Percentiles rank a stretch among this genome's conserved stretches.
Conservation (phyloP, 2,888 invertebrate species). For the Orchestes rusci region DNA sequence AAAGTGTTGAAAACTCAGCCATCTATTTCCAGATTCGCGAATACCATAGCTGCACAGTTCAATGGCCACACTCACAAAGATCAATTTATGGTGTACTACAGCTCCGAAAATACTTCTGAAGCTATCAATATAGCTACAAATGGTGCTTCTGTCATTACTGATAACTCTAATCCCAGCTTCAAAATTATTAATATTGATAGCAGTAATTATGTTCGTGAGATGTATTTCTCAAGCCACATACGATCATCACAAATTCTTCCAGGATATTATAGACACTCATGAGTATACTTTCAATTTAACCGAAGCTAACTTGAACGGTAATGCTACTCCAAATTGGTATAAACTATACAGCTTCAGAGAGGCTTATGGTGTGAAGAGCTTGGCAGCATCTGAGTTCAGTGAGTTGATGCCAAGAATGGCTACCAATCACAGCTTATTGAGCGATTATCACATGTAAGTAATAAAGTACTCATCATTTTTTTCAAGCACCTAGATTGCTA, state of each 20-base stretch:
- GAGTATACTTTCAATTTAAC: conserved; percentile 73
- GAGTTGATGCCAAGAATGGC: conserved; percentile 55
- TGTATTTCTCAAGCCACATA: not conserved
- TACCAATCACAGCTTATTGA: conserved; percentile 46
- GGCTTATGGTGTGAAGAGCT: conserved; percentile 53
- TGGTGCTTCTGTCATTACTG: conserved; percentile 74
- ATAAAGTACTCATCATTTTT: too few relatives aligned
- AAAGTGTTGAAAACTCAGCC: too few relatives aligned
- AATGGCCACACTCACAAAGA: conserved; percentile 78
- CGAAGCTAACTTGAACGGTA: conserved; percentile 55
- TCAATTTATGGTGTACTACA: conserved; percentile 65
- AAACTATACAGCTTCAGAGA: conserved; percentile 66
- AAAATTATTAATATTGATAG: conserved; percentile 32
- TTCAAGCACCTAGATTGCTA: too few relatives aligned
- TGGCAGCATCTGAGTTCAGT: conserved; percentile 57
- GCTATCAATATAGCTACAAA: conserved; percentile 71
- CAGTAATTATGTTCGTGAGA: conserved; percentile 27
- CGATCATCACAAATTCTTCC: too few relatives aligned
- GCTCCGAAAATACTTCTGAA: conserved; percentile 44
- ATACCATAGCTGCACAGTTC: conserved; percentile 75
- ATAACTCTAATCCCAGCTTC: conserved; percentile 56
- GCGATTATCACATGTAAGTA: conserved; percentile 38
- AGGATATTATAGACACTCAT: conserved; percentile 59
- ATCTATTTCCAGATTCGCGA: conserved; percentile 62
- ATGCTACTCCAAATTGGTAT: conserved; percentile 60